Evolutionary conservation across 2,797 vertebrate species (phyloP).

Genomic region (Epinephelus coioides): DNA sequence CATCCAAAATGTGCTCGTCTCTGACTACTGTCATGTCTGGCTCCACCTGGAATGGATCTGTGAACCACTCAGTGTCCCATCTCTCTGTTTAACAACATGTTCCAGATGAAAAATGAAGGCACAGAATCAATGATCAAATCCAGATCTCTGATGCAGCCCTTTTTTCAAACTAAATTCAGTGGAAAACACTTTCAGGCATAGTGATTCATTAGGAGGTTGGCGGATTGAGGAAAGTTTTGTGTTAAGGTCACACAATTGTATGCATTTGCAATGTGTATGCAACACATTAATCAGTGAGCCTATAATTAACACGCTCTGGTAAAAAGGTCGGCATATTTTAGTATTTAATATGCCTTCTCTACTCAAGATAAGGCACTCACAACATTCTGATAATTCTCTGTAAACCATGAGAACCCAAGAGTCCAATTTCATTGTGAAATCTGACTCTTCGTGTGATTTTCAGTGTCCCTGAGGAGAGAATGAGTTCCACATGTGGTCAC

Average conservation of each 20-base stretch:
- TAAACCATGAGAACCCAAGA: slow-evolving; percentile 7
- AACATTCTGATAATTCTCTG: not conserved
- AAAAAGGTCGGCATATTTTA: not conserved
- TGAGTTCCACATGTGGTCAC: slow-evolving; percentile 64
- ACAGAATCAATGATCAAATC: slow-evolving; percentile 20
- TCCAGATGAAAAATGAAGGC: not conserved
- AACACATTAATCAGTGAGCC: not conserved
- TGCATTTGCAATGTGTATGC: not conserved
- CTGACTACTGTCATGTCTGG: not conserved
- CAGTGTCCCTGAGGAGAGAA: slow-evolving; percentile 48
- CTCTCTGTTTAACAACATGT: not conserved
- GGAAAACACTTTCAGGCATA: not conserved
- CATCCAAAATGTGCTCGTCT: not conserved
- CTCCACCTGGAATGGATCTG: slow-evolving; percentile 11
- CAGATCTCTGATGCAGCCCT: not conserved
- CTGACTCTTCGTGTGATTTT: slow-evolving; percentile 53
- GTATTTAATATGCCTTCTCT: not conserved
- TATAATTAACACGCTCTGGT: not conserved
- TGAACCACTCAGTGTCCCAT: slow-evolving; percentile 6
- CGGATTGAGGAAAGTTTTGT: not conserved
- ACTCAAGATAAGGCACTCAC: not conserved
- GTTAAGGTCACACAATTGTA: not conserved
- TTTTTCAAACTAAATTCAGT: slow-evolving; percentile 1
- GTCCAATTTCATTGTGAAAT: slow-evolving; percentile 51
- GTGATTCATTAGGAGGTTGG: not conserved